Evolutionary conservation across 2,113 vertebrate species (phyloP).

Genomic region (Oenanthe oenanthe): DNA sequence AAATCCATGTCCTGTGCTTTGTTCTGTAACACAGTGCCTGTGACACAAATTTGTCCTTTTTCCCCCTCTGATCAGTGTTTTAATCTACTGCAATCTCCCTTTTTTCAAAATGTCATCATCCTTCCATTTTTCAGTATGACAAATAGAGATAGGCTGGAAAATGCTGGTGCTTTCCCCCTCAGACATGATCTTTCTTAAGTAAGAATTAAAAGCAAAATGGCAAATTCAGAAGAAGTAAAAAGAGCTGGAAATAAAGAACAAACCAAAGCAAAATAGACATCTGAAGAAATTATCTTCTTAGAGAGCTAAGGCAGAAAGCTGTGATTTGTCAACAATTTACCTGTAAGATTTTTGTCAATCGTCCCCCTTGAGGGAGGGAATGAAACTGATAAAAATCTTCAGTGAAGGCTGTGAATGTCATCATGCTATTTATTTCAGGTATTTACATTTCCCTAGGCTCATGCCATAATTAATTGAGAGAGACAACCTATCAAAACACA

Average conservation of each 20-base stretch:
- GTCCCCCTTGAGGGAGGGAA: neutral
- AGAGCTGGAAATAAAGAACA: neutral
- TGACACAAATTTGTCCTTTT: neutral
- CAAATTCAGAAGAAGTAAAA: neutral
- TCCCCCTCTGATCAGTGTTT: accelerated
- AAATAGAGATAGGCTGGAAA: neutral
- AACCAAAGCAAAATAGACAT: neutral
- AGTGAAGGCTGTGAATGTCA: slow-evolving; percentile 1
- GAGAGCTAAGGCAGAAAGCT: neutral
- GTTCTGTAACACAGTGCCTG: neutral
- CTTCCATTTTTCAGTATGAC: neutral
- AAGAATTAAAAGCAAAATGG: neutral
- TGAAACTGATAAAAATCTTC: slow-evolving; percentile 1
- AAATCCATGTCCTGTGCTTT: neutral
- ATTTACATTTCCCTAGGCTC: slow-evolving; percentile 22
- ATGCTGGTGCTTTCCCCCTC: neutral
- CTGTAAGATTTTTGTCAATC: neutral
- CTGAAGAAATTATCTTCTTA: neutral
- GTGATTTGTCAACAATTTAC: slow-evolving; percentile 10
- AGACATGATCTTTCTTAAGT: neutral
- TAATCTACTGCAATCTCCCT: neutral
- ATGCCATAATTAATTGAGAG: slow-evolving; percentile 36
- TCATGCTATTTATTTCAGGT: slow-evolving; percentile 23
- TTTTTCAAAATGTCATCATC: neutral
- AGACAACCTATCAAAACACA: slow-evolving; percentile 26